phyloP scores from a whole-genome alignment of 2,888 invertebrate genomes.

The Ametastegia equiseti region DNA sequence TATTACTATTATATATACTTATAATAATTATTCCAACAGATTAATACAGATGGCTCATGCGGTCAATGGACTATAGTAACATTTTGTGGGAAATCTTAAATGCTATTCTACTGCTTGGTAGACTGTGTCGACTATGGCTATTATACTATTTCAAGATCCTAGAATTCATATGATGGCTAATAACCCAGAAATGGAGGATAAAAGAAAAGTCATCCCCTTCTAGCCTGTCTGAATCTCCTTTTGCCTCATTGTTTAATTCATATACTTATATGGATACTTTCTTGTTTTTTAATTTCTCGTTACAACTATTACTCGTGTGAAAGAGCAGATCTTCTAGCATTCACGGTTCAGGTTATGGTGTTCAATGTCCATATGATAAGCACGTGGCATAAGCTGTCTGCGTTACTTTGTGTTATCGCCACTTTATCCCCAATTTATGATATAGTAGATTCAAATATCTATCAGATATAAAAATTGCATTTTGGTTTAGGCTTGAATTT shows the following conservation, averaged over 20 bases:
- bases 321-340: conserved; percentile 14
- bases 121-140: conserved; percentile 7
- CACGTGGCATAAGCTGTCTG: conserved; percentile 37
- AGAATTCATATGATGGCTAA: background rate
- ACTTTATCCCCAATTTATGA: conserved; percentile 44
- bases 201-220: background rate
- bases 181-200: background rate
- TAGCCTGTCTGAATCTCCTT: conserved; percentile 4
- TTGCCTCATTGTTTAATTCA: background rate
- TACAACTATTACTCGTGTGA: background rate
- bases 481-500: conserved; percentile 63
- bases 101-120: conserved; percentile 11
- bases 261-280: background rate
- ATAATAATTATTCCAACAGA: conserved; percentile 28
- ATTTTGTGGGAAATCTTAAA: conserved; percentile 16
- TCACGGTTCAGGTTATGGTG: conserved; percentile 34
- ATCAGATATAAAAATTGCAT: conserved; percentile 58
- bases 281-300: background rate
- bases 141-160: background rate
- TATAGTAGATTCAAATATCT: conserved; percentile 15
- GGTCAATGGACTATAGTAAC: conserved; percentile 30
- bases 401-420: conserved; percentile 42
- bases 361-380: conserved; percentile 27
- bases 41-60: conserved; percentile 45
- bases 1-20: conserved; percentile 19